phyloP scores from a whole-genome alignment of 2,797 vertebrate species.

The Onychomys torridus region DNA sequence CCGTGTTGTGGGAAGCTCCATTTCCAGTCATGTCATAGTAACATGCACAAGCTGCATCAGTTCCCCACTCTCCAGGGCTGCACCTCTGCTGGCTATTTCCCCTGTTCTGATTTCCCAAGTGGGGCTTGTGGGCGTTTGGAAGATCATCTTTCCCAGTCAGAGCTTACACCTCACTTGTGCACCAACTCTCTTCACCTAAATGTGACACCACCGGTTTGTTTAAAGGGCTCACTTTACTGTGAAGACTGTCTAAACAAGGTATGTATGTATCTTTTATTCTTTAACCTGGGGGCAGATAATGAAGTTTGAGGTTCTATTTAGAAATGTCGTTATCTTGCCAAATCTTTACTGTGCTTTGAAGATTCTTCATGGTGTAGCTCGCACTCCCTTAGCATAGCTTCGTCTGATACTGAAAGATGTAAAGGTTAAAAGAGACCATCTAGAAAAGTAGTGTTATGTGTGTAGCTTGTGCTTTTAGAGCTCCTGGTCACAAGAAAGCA shows the following conservation, averaged over 20 bases:
- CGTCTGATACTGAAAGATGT: conserved; percentile 9
- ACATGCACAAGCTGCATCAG: conserved; percentile 87
- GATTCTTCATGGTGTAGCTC: neutral
- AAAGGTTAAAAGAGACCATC: conserved; percentile 14
- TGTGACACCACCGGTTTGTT: conserved; percentile 92
- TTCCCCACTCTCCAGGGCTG: conserved; percentile 88
- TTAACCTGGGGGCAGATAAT: conserved; percentile 36
- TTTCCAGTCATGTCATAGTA: conserved; percentile 88
- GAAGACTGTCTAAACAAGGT: conserved; percentile 96
- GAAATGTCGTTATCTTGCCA: conserved; percentile 24
- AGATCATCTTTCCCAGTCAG: conserved; percentile 86
- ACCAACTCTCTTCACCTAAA: conserved; percentile 95
- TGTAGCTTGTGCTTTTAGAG: neutral
- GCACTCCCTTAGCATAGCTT: neutral
- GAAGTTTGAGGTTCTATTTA: conserved; percentile 60
- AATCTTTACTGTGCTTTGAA: neutral
- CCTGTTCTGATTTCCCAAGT: conserved; percentile 87
- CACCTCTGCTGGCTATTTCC: conserved; percentile 87
- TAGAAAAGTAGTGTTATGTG: neutral
- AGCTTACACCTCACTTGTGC: conserved; percentile 91
- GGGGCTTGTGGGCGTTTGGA: conserved; percentile 87
- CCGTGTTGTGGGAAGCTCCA: conserved; percentile 92
- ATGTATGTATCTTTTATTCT: conserved; percentile 86
- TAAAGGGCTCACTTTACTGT: conserved; percentile 96
- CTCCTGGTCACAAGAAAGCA: neutral